Conservation (phyloP, 1,140 invertebrate species). For the Hermetia illucens region DNA sequence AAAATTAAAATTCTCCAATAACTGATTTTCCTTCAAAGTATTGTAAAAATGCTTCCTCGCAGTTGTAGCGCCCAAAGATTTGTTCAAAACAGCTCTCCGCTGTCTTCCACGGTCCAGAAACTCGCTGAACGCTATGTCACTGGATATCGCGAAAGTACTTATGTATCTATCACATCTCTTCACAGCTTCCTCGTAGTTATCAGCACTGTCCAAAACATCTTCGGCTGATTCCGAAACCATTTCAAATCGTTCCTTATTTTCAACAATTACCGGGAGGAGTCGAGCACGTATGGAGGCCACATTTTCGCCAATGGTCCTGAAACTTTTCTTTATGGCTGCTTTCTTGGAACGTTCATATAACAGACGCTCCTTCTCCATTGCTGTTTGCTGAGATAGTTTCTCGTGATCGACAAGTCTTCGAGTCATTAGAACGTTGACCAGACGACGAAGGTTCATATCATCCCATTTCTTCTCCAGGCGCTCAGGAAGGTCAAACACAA, state of each 20-base stretch:
- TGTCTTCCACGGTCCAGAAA: conserved; percentile 18
- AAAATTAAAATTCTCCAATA: too few species aligned
- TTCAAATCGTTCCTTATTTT: conserved; percentile 18
- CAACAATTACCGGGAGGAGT: conserved; percentile 18
- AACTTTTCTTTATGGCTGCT: conserved; percentile 14
- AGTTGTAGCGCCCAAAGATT: conserved; percentile 23
- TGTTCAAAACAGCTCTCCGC: conserved; percentile 19
- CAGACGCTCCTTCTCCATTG: conserved; percentile 20
- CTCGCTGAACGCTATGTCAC: conserved; percentile 18
- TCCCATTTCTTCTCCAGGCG: conserved; percentile 16
- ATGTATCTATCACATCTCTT: conserved; percentile 12
- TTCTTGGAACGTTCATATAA: conserved; percentile 23
- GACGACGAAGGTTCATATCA: conserved; percentile 22
- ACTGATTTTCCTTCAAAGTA: too few species aligned
- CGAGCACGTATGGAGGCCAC: conserved; percentile 17
- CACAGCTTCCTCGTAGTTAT: conserved; percentile 12
- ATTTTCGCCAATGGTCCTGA: conserved; percentile 17
- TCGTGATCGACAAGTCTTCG: conserved; percentile 27
- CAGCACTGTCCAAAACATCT: conserved; percentile 10
- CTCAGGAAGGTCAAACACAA: conserved; percentile 4
- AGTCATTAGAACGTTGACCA: conserved; percentile 24
- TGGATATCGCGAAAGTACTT: too few species aligned
- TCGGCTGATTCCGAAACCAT: conserved; percentile 18
- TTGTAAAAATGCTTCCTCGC: too few species aligned
- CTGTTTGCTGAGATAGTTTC: conserved; percentile 21